Base-by-base conservation (phyloP, 2,888 invertebrate species). In the Belgica antarctica region DNA sequence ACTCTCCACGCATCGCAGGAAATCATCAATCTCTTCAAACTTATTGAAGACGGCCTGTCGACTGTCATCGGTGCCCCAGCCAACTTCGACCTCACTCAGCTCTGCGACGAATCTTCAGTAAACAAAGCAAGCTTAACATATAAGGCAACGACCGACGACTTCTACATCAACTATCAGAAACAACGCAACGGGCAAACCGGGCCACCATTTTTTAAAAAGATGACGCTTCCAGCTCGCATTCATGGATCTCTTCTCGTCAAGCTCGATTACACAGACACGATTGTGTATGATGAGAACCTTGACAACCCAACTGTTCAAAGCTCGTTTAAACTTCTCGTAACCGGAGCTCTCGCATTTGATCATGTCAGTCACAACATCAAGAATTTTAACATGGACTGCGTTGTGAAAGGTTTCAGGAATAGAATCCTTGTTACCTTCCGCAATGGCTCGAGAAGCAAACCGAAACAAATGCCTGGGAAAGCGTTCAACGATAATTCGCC, bases 211-310 rank as follows among this genome's bases (percentile, higher is more conserved):
- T n/a, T n/a, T n/a, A n/a, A n/a, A n/a, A n/a, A n/a, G n/a, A n/a
- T n/a, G n/a, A n/a, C n/a, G n/a, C 10, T 68, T 10, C 57, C 68
- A 31, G 19, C 25, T 5, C 15, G 15, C 8, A 47, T 57, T 2
- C 47, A 24, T 12, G 68, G 68, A 15, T n/a, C 1, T 1, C 8
- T 68, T 7, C 19, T 12, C 1, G 5, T 68, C 24, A 2, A 12
- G 1, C 8, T 12, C 1, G 68, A 28, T 4, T 28, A 28, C 5
- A 52, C 15, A 1, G 68, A 68, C n/a, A 27, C 28, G 12, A 68
- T 68, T 10, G 34, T 15, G 1, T 68, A 68, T 19, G 57, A 68
- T 68, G 68, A 68, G 12, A 17, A 31, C n/a, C n/a, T 25, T 28
- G 68, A 68, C n/a, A 68, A 68, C 17, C 68, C 68, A 5, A 19